These are phyloP conservation scores for Octopus bimaculoides DNA, from an alignment of 1,140 invertebrate species.

Conservation along the genomic window DNA sequence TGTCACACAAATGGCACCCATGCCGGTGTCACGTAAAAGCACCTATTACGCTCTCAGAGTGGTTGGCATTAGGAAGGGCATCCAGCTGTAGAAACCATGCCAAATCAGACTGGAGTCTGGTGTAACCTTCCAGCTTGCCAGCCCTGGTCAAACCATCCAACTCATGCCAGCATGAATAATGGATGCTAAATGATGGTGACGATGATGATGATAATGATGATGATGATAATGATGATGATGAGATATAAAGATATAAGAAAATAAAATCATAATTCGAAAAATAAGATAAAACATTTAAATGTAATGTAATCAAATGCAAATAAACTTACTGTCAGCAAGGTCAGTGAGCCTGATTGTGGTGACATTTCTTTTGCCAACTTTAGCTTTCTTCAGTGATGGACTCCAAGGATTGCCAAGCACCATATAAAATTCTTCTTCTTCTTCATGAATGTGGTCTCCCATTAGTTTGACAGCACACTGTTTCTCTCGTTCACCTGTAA, in stretches of 20 bases:
- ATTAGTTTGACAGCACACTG: conserved; percentile 49
- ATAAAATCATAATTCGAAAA: background rate
- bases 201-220: background rate
- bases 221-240: background rate
- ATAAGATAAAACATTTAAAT: too few species aligned
- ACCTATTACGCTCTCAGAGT: too few species aligned
- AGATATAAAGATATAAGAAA: background rate
- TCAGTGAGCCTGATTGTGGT: conserved; percentile 53
- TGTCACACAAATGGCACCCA: too few species aligned
- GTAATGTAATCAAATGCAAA: background rate
- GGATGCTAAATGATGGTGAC: too few species aligned
- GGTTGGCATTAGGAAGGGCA: too few species aligned
- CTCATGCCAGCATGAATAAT: too few species aligned
- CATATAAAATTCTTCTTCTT: conserved; percentile 51
- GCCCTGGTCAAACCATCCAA: too few species aligned
- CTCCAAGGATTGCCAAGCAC: conserved; percentile 51
- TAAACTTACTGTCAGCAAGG: conserved; percentile 52
- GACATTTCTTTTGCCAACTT: conserved; percentile 42
- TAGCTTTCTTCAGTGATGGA: conserved; percentile 38
- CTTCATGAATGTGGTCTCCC: conserved; percentile 50
- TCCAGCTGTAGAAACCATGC: too few species aligned
- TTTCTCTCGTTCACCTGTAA: conserved; percentile 51
- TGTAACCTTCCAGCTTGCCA: too few species aligned
- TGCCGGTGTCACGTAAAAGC: too few species aligned
- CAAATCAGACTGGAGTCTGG: too few species aligned